Base-by-base conservation (phyloP, 2,888 invertebrate genomes). In the Stenodema calcarata region DNA sequence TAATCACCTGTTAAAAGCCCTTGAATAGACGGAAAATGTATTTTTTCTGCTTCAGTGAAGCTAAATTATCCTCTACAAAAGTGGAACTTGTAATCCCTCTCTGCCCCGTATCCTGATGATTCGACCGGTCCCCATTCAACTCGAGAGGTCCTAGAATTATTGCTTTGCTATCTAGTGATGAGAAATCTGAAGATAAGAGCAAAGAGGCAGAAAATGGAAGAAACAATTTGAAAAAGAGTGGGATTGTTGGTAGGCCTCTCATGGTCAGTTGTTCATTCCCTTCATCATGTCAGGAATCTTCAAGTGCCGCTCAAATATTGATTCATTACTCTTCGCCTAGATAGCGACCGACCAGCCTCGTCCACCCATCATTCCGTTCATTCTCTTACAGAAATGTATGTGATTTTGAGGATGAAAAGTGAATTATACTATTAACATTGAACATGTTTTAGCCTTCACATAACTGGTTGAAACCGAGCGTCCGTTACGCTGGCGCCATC, bases 301-400 rank as follows among this genome's bases (percentile, higher is more conserved):
- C 44, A 44, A 78, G 78, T 44, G 78, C 41, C 42, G 41, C 78
- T 78, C 78, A 78, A 78, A 78, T 78, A 78, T 78, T 78, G 78
- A 44, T 78, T 16, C n/a, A 78, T 44, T 44, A 27, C 78, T 44
- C 41, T 44, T 42, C 78, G 9, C n/a, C 23, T 18, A 18, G 41
- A 42, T 42, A 14, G 44, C 14, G 1, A 6, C 23, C 54, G 16
- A 54, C 54, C 54, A 35, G 35, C 62, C 23, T 62, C 62, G 62
- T 62, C 27, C 62, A 27, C 23, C 62, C 23, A 62, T 62, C 23
- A 62, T 62, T 23, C 62, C 27, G 62, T 18, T 23, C 27, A 23
- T 23, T 23, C 23, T 23, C 62, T 23, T 23, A 62, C 6, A 62
- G 12, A 9, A 23, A 27, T 9, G 23, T 11, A 23, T 62, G 23